Conservation (phyloP, 2,888 invertebrate genomes). For the Morpho deidamia region DNA sequence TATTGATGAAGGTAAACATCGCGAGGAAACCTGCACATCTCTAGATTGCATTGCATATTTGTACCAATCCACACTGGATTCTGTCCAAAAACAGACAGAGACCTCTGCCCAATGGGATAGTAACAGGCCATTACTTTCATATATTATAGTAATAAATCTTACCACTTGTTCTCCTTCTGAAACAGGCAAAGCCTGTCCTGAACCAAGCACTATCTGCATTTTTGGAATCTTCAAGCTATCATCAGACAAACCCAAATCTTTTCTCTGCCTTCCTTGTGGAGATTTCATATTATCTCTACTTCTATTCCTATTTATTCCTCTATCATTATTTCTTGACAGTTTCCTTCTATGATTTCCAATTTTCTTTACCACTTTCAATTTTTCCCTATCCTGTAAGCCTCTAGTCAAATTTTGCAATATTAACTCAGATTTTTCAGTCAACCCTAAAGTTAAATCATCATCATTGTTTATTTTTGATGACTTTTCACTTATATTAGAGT, state of each 20-base stretch:
- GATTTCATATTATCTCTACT: constrained; percentile 54
- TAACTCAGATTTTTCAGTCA: too few relatives aligned
- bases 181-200: constrained; percentile 73
- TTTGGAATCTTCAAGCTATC: constrained; percentile 61
- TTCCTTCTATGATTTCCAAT: constrained; percentile 67
- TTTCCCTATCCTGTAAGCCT: constrained; percentile 31
- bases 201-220: constrained; percentile 72
- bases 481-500: constrained; percentile 19
- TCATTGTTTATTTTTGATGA: not conserved
- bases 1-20: too few relatives aligned
- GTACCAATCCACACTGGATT: too few relatives aligned
- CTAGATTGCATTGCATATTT: too few relatives aligned
- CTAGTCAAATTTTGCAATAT: too few relatives aligned
- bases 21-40: too few relatives aligned
- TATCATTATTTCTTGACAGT: constrained; percentile 51
- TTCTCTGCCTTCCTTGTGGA: constrained; percentile 47
- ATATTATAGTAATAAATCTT: constrained; percentile 29
- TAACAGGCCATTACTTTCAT: too few relatives aligned
- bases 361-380: constrained; percentile 48
- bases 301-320: constrained; percentile 36
- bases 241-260: constrained; percentile 55
- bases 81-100: too few relatives aligned
- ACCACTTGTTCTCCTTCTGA: constrained; percentile 81
- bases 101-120: too few relatives aligned
- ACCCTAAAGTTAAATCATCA: too few relatives aligned